These are phyloP conservation scores for Athalia circularis DNA, from an alignment of 2,888 invertebrate genomes.

Conservation along the genomic window DNA sequence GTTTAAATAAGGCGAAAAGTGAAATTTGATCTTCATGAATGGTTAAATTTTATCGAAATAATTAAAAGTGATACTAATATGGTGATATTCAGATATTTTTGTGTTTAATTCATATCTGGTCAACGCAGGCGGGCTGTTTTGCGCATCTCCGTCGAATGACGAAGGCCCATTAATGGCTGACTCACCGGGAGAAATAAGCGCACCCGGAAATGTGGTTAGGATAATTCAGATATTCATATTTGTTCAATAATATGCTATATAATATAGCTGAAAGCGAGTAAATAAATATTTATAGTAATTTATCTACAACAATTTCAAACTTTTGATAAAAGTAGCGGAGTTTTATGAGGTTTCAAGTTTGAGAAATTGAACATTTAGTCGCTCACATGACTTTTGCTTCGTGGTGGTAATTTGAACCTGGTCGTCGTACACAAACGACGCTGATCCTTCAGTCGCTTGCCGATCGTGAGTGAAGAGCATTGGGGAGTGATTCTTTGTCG, in stretches of 20 bases:
- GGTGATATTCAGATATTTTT: no score
- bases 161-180: constrained; percentile 22
- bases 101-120: no score
- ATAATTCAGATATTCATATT: constrained; percentile 31
- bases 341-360: not conserved
- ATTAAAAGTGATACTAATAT: no score
- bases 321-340: not conserved
- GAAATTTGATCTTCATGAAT: no score
- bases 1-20: no score
- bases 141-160: constrained; percentile 1
- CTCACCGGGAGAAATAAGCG: constrained; percentile 47
- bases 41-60: no score
- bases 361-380: constrained; percentile 7
- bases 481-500: constrained; percentile 50
- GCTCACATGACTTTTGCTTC: constrained; percentile 54
- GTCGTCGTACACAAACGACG: constrained; percentile 68
- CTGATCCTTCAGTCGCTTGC: constrained; percentile 70
- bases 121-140: not conserved
- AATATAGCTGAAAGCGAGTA: not conserved
- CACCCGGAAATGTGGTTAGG: constrained; percentile 52
- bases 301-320: not conserved
- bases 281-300: constrained; percentile 10
- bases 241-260: not conserved
- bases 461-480: constrained; percentile 61
- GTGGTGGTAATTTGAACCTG: constrained; percentile 62